Conservation (phyloP, 2,888 invertebrate species). For the Dynastes hyllus region DNA sequence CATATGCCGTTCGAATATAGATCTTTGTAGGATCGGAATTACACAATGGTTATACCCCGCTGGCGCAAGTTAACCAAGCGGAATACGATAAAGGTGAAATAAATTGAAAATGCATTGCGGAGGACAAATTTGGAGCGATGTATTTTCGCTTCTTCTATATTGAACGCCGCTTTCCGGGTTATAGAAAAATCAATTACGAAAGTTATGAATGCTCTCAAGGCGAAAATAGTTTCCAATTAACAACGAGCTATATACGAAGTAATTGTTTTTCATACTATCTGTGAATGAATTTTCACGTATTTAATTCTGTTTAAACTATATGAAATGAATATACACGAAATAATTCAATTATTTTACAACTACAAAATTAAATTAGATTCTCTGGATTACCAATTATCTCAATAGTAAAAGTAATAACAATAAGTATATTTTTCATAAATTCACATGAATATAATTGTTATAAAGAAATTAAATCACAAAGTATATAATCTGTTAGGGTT, state of each 20-base stretch:
- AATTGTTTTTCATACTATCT: too few species aligned
- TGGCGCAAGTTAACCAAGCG: neutral
- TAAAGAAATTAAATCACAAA: too few species aligned
- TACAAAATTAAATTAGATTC: too few species aligned
- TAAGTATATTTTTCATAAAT: too few species aligned
- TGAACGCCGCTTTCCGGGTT: neutral
- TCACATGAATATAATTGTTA: too few species aligned
- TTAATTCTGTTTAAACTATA: too few species aligned
- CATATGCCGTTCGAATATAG: conserved; percentile 20
- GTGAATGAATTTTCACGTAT: too few species aligned
- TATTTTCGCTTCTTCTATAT: neutral
- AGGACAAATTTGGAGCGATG: conserved; percentile 11
- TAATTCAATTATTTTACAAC: too few species aligned
- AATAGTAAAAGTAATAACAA: too few species aligned
- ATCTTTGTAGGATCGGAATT: conserved; percentile 7
- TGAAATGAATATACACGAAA: too few species aligned
- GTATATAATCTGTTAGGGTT: too few species aligned
- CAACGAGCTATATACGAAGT: neutral
- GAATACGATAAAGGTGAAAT: conserved; percentile 25
- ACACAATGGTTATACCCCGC: neutral
- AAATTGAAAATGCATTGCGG: conserved; percentile 19
- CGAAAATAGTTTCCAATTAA: conserved; percentile 2
- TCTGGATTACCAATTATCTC: too few species aligned
- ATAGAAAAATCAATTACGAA: neutral
- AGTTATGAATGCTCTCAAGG: neutral